These are phyloP conservation scores for Anthoscopus minutus DNA, from an alignment of 2,113 vertebrate genomes.

Conservation along the genomic window DNA sequence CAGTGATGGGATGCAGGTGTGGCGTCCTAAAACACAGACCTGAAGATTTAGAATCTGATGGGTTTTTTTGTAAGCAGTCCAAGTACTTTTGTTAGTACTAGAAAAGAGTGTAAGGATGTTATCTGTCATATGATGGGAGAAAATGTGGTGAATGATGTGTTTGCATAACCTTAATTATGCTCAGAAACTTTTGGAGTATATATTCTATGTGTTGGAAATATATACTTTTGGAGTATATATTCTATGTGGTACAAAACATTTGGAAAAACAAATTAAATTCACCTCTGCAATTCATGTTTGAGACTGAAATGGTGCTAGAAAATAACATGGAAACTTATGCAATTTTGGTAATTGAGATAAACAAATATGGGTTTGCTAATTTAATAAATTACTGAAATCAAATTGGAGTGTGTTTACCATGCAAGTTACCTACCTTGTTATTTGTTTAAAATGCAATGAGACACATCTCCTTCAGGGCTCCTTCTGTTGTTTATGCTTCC, in stretches of 20 bases:
- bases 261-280: background rate
- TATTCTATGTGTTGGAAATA: background rate
- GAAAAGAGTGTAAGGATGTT: background rate
- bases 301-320: background rate
- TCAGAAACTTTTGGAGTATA: background rate
- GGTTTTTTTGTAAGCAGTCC: background rate
- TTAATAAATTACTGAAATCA: background rate
- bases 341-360: background rate
- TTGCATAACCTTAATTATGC: background rate
- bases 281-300: background rate
- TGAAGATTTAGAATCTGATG: background rate
- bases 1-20: background rate
- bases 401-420: background rate
- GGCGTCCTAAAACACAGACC: background rate
- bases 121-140: background rate
- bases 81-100: background rate
- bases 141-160: background rate
- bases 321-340: background rate
- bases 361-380: background rate
- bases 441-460: background rate
- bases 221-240: background rate
- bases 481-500: background rate
- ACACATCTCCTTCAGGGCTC: background rate
- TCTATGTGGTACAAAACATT: background rate
- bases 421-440: background rate